phyloP scores from a whole-genome alignment of 2,888 invertebrate species.

The Dicyrtoma fusca region DNA sequence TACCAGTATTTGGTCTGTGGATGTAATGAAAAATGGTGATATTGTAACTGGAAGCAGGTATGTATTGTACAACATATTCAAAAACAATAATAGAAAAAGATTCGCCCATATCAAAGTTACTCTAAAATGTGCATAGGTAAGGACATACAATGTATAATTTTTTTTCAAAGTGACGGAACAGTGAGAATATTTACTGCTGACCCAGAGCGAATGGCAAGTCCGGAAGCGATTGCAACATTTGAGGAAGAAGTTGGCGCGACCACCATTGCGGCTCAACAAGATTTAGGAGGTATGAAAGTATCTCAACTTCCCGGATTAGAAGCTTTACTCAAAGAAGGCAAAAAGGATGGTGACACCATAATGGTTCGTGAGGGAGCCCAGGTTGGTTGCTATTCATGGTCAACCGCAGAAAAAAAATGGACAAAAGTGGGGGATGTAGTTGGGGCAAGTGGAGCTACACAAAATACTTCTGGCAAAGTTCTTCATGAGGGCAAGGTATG shows the following conservation, averaged over 20 bases:
- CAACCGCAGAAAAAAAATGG: conserved; percentile 71
- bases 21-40: conserved; percentile 81
- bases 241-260: conserved; percentile 73
- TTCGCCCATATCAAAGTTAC: no score
- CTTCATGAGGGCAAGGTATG: conserved; percentile 78
- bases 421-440: conserved; percentile 86
- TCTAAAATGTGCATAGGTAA: no score
- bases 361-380: conserved; percentile 74
- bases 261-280: conserved; percentile 68
- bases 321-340: conserved; percentile 75
- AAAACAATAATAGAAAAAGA: no score
- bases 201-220: conserved; percentile 70
- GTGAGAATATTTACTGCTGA: conserved; percentile 83
- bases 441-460: conserved; percentile 72
- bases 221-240: conserved; percentile 67
- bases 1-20: conserved; percentile 86
- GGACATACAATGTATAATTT: not conserved
- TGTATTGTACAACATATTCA: not conserved
- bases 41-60: conserved; percentile 78
- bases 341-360: conserved; percentile 79
- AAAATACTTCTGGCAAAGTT: conserved; percentile 72
- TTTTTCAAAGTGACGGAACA: conserved; percentile 73
- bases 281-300: conserved; percentile 83
- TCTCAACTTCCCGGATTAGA: conserved; percentile 85
- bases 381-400: conserved; percentile 82